Evolutionary conservation across 1,140 invertebrate species (phyloP), one percentile per base, ranked within the genome.

Genomic region (Camponotus floridanus): DNA sequence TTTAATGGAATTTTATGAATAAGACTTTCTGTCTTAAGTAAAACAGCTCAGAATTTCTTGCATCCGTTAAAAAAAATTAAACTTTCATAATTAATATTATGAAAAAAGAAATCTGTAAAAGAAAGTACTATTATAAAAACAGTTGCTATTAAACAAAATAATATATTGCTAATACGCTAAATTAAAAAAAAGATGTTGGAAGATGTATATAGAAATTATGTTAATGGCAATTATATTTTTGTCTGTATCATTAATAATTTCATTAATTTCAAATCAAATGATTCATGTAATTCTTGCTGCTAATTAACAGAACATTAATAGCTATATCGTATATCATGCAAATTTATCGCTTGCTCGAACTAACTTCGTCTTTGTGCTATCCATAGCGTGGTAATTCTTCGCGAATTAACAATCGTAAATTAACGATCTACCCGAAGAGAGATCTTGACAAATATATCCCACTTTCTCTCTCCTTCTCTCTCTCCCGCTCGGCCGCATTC

Each of bases 401-500:
- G 55, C 68, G 68, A 83, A 83, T 83, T 74, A 83, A 83, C 79
- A 83, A 83, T 83, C 68, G 79, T 74, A 83, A 83, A 83, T 83
- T 83, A 83, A 83, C 79, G 79, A 83, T 83, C 79, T n/a, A 83
- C 55, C 39, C 18, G 57, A 15, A 42, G 79, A 59, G 79, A 83
- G 79, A 74, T 83, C 79, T 83, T 83, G 68, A 83, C 79, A 61
- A 83, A 83, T 83, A 73, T 83, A 83, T 83, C 51, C 7, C 7
- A 31, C 26, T 55, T 7, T 42, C 51, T n/a, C n/a, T 36, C 61
- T 55, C 18, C 57, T 3, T 42, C 48, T 31, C 15, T 65, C 13
- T 64, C 33, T 33, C 31, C 9, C 26, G 26, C 45, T 71, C 62
- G 9, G 9, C 26, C 33, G 42, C 36, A 36, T 39, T 85, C 76